Evolutionary conservation across 2,888 invertebrate genomes (phyloP).

Genomic region (Hydriomena furcata): DNA sequence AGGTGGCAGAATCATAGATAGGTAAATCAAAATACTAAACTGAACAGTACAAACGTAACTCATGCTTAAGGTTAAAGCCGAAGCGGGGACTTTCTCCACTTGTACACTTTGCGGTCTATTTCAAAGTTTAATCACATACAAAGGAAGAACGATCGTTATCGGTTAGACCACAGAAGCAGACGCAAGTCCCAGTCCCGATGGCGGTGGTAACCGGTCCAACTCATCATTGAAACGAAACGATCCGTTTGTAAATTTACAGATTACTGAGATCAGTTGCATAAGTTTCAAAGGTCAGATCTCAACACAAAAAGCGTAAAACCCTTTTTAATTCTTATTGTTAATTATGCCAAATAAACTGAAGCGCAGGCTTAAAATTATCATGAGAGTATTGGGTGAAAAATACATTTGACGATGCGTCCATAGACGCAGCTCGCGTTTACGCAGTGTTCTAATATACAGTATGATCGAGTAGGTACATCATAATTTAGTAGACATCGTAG

Average conservation of each 20-base stretch:
- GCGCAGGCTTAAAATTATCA: slow-evolving; percentile 72
- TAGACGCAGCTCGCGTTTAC: slow-evolving; percentile 60
- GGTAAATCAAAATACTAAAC: slow-evolving; percentile 56
- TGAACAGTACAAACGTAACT: slow-evolving; percentile 68
- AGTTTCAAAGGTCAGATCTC: slow-evolving; percentile 63
- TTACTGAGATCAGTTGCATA: slow-evolving; percentile 63
- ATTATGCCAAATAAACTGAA: slow-evolving; percentile 72
- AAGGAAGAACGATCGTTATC: slow-evolving; percentile 32
- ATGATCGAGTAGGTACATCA: slow-evolving; percentile 62
- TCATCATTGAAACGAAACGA: slow-evolving; percentile 4
- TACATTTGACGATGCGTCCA: slow-evolving; percentile 74
- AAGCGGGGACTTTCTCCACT: slow-evolving; percentile 58
- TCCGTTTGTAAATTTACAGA: slow-evolving; percentile 38
- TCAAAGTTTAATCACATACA: slow-evolving; percentile 42
- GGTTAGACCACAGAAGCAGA: slow-evolving; percentile 47
- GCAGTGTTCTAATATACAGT: slow-evolving; percentile 64
- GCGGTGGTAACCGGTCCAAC: slow-evolving; percentile 46
- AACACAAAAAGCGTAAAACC: slow-evolving; percentile 76
- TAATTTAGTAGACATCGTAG: slow-evolving; percentile 82
- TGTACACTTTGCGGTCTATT: slow-evolving; percentile 39
- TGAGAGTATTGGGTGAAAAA: slow-evolving; percentile 84
- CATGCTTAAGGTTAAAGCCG: slow-evolving; percentile 73
- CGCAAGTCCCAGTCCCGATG: slow-evolving; percentile 59
- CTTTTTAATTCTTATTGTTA: slow-evolving; percentile 66
- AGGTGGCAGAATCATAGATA: slow-evolving; percentile 54